Conservation (phyloP, 2,888 invertebrate genomes). For the Epinotia bilunana region DNA sequence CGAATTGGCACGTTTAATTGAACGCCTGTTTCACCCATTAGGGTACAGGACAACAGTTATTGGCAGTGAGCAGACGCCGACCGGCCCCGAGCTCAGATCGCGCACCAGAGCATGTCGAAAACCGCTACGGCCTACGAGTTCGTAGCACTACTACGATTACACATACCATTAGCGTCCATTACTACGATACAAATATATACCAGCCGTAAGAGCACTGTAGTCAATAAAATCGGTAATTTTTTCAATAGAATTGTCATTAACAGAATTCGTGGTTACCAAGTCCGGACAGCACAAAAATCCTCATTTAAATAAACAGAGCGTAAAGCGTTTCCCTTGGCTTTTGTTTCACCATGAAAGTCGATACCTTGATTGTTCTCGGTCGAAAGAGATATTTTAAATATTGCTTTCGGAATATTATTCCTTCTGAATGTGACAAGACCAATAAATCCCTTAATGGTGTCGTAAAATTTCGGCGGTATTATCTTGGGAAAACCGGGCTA, state of each 20-base stretch:
- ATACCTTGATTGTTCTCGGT: slow-evolving; percentile 48
- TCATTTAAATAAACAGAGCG: slow-evolving; percentile 38
- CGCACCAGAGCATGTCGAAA: slow-evolving; percentile 51
- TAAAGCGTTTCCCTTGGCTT: slow-evolving; percentile 30
- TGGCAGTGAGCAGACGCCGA: slow-evolving; percentile 61
- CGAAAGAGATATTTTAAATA: slow-evolving; percentile 60
- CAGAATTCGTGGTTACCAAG: slow-evolving; percentile 23
- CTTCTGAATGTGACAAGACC: slow-evolving; percentile 78
- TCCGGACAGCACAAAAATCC: slow-evolving; percentile 26
- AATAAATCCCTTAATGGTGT: slow-evolving; percentile 83
- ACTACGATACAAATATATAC: background rate
- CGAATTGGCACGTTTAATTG: slow-evolving; percentile 78
- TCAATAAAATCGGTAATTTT: background rate
- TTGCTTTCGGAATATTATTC: slow-evolving; percentile 72
- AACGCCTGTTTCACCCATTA: slow-evolving; percentile 77
- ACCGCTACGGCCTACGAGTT: slow-evolving; percentile 48
- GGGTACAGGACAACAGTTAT: slow-evolving; percentile 73
- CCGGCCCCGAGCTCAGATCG: slow-evolving; percentile 48
- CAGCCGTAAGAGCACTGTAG: background rate
- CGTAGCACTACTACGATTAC: slow-evolving; percentile 31
- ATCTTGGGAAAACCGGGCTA: slow-evolving; percentile 83
- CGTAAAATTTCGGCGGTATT: slow-evolving; percentile 83
- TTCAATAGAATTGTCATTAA: slow-evolving; percentile 32
- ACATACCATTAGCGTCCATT: slow-evolving; percentile 12
- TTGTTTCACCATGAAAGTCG: slow-evolving; percentile 39